Base-by-base conservation (phyloP, 2,797 vertebrate species). In the Carduelis carduelis region DNA sequence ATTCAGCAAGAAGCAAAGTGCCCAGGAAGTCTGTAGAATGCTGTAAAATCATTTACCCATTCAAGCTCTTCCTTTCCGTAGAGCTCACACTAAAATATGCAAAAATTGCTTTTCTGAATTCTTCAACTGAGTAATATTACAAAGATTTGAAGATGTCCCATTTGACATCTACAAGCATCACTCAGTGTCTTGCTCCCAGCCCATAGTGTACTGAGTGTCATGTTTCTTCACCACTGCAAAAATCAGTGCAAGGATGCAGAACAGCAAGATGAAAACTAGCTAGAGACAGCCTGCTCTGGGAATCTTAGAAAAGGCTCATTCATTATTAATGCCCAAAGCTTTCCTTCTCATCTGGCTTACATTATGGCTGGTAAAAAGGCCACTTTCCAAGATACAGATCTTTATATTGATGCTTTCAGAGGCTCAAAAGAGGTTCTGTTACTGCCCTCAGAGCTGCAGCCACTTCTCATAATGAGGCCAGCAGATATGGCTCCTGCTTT, bases 381-480 rank as follows among this genome's bases (percentile, higher is more conserved):
- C 89, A 95, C 90, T 96, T 88, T 95, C 81, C 83, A 93, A 94
- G 94, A 96, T 91, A 96, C 59, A 83, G 83, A 95, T 95, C 95
- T 96, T 95, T 94, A 90, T 95, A 96, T 94, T 60, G 88, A 95
- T 90, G 83, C 83, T 96, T 95, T 97, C 86, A 97, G 74, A 89
- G 72, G 53, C 95, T 96, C 56, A 72, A 32, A 87, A 93, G 89
- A 79, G 78, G 82, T 93, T 91, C 85, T 90, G 77, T 95, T 92
- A 90, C 89, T 77, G 69, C 66, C 87, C 87, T 82, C 55, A 59
- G 85, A 84, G 72, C 70, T 86, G 70, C 71, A 95, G 83, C 52
- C 32, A 4, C 74, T 90, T 95, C 77, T 84, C 69, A 71, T 91
- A 88, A 95, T 85, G 71, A 91, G 50, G 76, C 72, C 52, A 63